Base-by-base conservation (phyloP, 2,888 invertebrate genomes). In the Drosophila demipolita region DNA sequence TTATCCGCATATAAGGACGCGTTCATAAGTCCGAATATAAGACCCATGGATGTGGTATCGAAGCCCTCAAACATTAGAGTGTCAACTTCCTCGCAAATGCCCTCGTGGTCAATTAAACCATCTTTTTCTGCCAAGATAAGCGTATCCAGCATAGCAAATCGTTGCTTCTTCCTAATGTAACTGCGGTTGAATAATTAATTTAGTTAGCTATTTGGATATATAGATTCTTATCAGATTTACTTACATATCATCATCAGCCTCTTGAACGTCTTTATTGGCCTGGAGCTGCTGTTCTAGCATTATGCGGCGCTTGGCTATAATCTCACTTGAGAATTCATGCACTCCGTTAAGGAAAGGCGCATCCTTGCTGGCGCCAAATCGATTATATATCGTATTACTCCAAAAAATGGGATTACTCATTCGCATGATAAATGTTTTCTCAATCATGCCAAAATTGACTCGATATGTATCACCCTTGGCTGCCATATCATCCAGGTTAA, bases 81-180 rank as follows among this genome's bases (percentile, higher is more conserved):
- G 73, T 96, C 95, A 0, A 96, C 95, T 93, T 96, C 95, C 89
- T 96, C 95, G 67, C 95, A 93, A 15, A 96, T 94, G 55, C 94
- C 94, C 12, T 94, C 63, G 66, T 91, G 91, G 73, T 91, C 88
- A 12, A 91, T 91, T 0, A 87, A 60, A 0, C 88, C 89, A 61
- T 91, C 83, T 35, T 83, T 80, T 32, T 91, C 89, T 0, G 91
- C 90, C 33, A 71, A 70, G 3, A 91, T 80, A 0, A 91, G 65
- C 0, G 90, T 91, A 26, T 91, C 91, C 64, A 91, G 54, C 91
- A 91, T 91, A 12, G 91, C 91, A 50, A 82, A 91, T 7, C 90
- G 90, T 60, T 80, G 73, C 29, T 90, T 90, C 42, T 82, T 87
- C 7, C 75, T 83, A 11, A 78, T 60, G 12, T 77, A 87, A 6